A percentile compares a stretch with the other conserved stretches of the same genome.
These are phyloP conservation scores for Polyommatus icarus DNA, from an alignment of 2,888 invertebrate genomes.

Conservation along the genomic window DNA sequence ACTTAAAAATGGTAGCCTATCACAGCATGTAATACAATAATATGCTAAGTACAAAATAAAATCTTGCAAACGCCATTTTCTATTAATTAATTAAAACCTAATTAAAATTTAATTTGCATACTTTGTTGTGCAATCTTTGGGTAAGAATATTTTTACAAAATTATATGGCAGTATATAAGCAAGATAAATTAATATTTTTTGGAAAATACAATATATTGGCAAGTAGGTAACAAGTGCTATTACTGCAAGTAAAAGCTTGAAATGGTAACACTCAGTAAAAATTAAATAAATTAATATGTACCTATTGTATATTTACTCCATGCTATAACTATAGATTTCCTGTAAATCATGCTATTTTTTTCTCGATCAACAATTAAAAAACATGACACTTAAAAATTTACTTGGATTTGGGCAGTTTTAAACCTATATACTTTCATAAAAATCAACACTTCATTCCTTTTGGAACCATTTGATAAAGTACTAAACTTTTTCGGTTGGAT, in stretches of 20 bases:
- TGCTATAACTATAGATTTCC: no score
- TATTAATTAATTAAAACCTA: not conserved
- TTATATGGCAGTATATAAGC: not conserved
- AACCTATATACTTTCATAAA: not conserved
- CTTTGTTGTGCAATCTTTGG: not conserved
- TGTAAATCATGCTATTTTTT: not conserved
- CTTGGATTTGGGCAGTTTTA: not conserved
- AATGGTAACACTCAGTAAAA: not conserved
- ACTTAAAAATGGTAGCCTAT: conserved; percentile 42
- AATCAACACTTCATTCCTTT: no score
- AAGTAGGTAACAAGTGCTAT: not conserved
- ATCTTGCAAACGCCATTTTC: conserved; percentile 18
- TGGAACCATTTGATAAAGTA: no score
- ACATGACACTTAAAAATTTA: not conserved
- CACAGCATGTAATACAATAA: conserved; percentile 37
- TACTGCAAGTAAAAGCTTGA: not conserved
- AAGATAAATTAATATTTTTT: not conserved
- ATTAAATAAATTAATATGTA: not conserved
- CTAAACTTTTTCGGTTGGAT: no score
- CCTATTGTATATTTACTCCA: no score
- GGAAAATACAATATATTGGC: not conserved
- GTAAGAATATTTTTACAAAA: not conserved
- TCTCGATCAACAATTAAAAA: not conserved
- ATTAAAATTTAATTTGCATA: not conserved
- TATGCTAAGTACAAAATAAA: conserved; percentile 13